These are phyloP conservation scores for Lasioglossum pauxillum DNA, from an alignment of 2,888 invertebrate genomes.

Conservation along the genomic window DNA sequence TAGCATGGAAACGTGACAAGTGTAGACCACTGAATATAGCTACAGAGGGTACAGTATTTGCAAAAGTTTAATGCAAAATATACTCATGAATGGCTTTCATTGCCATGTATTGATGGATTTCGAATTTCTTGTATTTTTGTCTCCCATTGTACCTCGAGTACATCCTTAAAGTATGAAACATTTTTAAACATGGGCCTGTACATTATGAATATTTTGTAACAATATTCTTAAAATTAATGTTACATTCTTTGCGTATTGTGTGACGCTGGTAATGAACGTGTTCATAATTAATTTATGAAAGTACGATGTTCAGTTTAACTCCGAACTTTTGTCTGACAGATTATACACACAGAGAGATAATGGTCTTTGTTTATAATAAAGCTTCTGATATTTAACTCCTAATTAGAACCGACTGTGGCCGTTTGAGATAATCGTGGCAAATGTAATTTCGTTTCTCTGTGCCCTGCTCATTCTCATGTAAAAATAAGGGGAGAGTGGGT, in stretches of 20 bases:
- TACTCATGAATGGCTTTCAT: no score
- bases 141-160: no score
- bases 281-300: slow-evolving; percentile 6
- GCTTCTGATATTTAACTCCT: neutral
- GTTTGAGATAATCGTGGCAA: neutral
- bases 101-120: no score
- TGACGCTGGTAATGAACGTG: neutral
- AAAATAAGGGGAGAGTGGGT: neutral
- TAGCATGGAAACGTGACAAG: no score
- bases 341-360: neutral
- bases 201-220: neutral
- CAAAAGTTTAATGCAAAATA: no score
- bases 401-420: slow-evolving; percentile 1
- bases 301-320: neutral
- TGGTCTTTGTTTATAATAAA: neutral
- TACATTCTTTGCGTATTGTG: neutral
- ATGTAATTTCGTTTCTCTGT: slow-evolving; percentile 10
- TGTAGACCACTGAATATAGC: no score
- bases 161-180: neutral
- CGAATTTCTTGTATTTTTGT: no score
- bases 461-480: neutral
- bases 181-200: neutral
- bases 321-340: neutral
- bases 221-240: neutral
- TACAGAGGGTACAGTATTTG: no score